Base-by-base conservation (phyloP, 1,140 invertebrate species). In the Drosophila malerkotliana region DNA sequence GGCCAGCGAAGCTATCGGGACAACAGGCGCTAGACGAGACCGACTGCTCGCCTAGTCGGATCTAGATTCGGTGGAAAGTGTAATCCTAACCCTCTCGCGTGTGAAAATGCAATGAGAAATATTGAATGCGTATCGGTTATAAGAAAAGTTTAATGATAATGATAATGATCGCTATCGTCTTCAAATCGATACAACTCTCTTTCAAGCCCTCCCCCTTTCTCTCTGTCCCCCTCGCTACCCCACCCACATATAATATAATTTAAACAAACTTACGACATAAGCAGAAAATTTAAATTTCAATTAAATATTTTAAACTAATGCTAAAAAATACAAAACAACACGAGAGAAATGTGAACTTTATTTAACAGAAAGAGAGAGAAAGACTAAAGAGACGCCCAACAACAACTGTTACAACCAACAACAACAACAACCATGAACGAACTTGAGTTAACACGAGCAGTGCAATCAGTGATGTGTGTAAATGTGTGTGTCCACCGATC, bases 261-360 rank as follows among this genome's bases (percentile, higher is more conserved):
- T 73, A 77, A 85, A 84, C 77, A 80, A 84, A 84, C 81, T 84
- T 84, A 84, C 73, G 45, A 84, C 79, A 59, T 85, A 85, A 85
- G 81, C 81, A 85, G 67, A 63, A 78, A 34, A 68, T 49, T 53
- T 57, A 63, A 68, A 69, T 68, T 67, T 59, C 73, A 81, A 85
- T 81, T 69, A 75, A 62, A 85, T 87, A 85, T 85, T 81, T 77
- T 64, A 73, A 85, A 68, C 56, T 39, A 60, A 77, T 66, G 55
- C 45, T 76, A 54, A 69, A 64, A 78, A 84, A 67, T 85, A 77
- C 83, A 73, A 73, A 66, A 85, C 37, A 74, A 87, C 21, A 79
- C 72, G 76, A 83, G 80, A 83, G 77, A 79, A 79, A 73, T 85
- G 80, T 77, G 80, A 85, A 85, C 82, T 85, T 85, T 85, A 87